Evolutionary conservation across 2,113 vertebrate species (phyloP).

Genomic region (Myocastor coypus): DNA sequence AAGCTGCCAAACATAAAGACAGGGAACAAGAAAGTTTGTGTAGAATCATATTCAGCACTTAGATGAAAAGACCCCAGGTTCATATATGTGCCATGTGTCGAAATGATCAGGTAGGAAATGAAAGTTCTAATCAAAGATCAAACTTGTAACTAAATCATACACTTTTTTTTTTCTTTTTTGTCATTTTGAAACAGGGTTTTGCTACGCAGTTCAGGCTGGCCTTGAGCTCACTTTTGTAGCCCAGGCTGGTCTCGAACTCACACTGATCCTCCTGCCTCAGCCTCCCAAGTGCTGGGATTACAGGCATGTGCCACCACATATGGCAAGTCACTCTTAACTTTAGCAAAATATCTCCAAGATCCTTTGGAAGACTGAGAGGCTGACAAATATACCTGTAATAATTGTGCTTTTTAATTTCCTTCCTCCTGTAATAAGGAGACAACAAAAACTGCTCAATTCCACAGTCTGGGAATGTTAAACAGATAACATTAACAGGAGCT

Average conservation of each 20-base stretch:
- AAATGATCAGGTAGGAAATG: neutral
- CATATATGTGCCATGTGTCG: neutral
- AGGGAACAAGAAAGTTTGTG: neutral
- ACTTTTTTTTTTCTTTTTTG: neutral
- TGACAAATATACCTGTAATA: neutral
- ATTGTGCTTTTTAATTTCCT: neutral
- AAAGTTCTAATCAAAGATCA: conserved; percentile 8
- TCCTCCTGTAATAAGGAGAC: neutral
- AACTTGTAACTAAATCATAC: neutral
- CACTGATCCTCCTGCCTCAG: too few relatives aligned
- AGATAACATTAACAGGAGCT: neutral
- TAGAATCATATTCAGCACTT: neutral
- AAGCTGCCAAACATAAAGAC: neutral
- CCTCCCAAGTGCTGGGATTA: too few relatives aligned
- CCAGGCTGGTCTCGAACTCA: too few relatives aligned
- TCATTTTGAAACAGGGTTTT: too few relatives aligned
- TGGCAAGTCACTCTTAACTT: neutral
- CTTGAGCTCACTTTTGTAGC: too few relatives aligned
- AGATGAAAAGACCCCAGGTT: neutral
- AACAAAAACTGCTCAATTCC: neutral
- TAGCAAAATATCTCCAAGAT: neutral
- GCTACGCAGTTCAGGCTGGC: too few relatives aligned
- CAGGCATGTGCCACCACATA: too few relatives aligned
- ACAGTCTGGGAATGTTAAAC: neutral
- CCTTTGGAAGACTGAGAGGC: neutral